These are phyloP conservation scores for Papilio machaon DNA, from an alignment of 1,140 invertebrate species.

Conservation along the genomic window DNA sequence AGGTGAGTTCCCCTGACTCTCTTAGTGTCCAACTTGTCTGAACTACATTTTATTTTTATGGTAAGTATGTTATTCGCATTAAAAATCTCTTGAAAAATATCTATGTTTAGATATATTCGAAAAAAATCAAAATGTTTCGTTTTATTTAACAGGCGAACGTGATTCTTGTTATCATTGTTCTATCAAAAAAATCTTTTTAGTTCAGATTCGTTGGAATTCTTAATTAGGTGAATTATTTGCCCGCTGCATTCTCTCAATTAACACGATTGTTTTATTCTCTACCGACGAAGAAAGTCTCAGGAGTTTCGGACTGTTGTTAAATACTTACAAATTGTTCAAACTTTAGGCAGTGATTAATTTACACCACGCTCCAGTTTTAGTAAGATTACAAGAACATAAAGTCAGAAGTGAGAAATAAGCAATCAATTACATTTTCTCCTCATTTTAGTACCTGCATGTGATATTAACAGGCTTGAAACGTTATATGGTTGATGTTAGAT, in stretches of 20 bases:
- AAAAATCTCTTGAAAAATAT: no score
- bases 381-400: background rate
- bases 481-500: background rate
- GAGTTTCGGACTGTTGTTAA: background rate
- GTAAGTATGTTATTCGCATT: no score
- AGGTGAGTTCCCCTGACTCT: no score
- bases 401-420: background rate
- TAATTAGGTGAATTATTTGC: slow-evolving; percentile 19
- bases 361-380: background rate
- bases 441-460: background rate
- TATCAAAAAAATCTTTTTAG: background rate
- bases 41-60: no score
- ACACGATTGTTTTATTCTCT: slow-evolving; percentile 10
- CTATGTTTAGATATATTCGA: no score
- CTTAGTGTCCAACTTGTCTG: no score
- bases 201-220: background rate
- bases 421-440: background rate
- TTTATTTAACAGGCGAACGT: no score
- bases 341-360: slow-evolving; percentile 18
- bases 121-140: no score
- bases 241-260: slow-evolving; percentile 16
- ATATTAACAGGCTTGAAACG: background rate
- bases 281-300: background rate
- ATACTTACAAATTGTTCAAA: slow-evolving; percentile 24
- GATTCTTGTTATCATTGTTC: background rate